Evolutionary conservation across 2,888 invertebrate genomes (phyloP), one percentile per base, ranked within the genome.

Genomic region (Cephus rjabovi): DNA sequence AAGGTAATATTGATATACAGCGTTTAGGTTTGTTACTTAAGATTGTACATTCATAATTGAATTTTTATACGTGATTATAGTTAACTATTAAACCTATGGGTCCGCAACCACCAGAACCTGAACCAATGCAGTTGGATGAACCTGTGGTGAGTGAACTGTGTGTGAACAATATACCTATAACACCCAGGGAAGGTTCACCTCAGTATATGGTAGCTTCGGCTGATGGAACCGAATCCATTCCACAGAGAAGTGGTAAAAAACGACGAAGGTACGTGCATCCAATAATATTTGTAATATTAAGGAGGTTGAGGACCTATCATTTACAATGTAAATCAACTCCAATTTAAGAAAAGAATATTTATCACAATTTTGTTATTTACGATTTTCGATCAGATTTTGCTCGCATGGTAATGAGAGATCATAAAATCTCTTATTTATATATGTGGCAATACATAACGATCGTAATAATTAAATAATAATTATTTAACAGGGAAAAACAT

Each of bases 401-500:
- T 56, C 56, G 56, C 23, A 23, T 56, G 56, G 2, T 56, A 56
- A 56, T 56, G 56, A 23, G 23, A 40, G 15, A 15, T 40, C 40
- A 15, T 15, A 4, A 40, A 40, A 6, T 40, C 40, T 15, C 2
- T 15, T 40, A 40, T 15, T 15, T 40, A 6, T 40, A 15, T 15
- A 15, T 6, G 40, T 15, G 6, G 15, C 2, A 15, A 40, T 40
- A 9, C 70, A 30, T 71, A 68, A 33, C 12, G n/a, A 12, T n/a
- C 11, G 33, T 69, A 75, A 30, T 56, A 69, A 31, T 69, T 69
- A 23, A 15, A 12, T 11, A 30, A 30, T 69, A 35, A 70, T 70
- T 23, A 15, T 75, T 74, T 30, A 40, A 40, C 76, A 91, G 91
- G 73, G 96, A 96, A 86, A 96, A 96, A 86, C 96, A 96, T 86